Base-by-base conservation (phyloP, 2,888 invertebrate genomes). In the Apantesis nais region DNA sequence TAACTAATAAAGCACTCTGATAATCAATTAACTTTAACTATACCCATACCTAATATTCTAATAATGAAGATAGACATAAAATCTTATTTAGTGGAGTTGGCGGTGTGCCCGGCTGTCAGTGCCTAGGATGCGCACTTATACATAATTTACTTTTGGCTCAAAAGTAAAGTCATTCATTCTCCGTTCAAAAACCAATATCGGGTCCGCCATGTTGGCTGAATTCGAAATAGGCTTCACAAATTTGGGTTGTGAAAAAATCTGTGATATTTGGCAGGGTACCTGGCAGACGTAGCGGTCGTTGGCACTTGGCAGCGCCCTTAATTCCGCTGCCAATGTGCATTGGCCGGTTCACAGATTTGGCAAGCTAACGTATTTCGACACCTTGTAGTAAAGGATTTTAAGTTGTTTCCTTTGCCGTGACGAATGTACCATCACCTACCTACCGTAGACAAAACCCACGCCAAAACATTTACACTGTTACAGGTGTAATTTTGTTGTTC, bases 261-360 rank as follows among this genome's bases (percentile, higher is more conserved):
- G 71, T 70, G 74, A 81, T 79, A 76, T 78, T 90, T 89, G 90
- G 90, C 90, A 87, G 80, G 74, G 80, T 86, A 90, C 89, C 90
- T 91, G 89, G 87, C 87, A 83, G n/a, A 66, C 77, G 77, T 77
- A 75, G 75, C 75, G 76, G 84, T 78, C 74, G 83, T 79, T 74
- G 79, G 73, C 81, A 77, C 80, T 85, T 86, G 90, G 90, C 90
- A 89, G 72, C 76, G 79, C 79, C 76, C 77, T 79, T 83, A 84
- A 81, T 82, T 81, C 80, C 82, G 83, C 85, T 88, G 86, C 85
- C 87, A 87, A 88, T 83, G 79, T 82, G 84, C 82, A 82, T 83
- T 80, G 83, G 81, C 84, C 79, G 82, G 80, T 67, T 80, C 78
- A 78, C 74, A 87, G 85, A 90, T 88, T 93, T 93, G 92, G 92